Evolutionary conservation across 1,140 invertebrate genomes (phyloP).

Genomic region (Drosophila busckii): DNA sequence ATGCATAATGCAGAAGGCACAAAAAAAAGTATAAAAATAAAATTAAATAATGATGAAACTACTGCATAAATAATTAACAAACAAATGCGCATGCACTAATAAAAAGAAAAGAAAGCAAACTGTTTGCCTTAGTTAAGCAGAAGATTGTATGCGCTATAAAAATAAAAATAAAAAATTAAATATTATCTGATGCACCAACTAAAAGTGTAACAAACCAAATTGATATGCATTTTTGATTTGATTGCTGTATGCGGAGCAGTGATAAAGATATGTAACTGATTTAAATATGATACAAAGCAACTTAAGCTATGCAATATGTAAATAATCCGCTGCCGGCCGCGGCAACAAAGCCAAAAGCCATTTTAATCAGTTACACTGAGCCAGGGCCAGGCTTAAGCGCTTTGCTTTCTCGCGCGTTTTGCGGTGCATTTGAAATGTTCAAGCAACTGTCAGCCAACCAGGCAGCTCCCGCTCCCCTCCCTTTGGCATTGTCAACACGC

Average conservation of each 20-base stretch:
- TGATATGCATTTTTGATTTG: no score
- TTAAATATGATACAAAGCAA: no score
- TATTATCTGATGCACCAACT: no score
- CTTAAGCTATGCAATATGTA: background rate
- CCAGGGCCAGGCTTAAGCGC: conserved; percentile 32
- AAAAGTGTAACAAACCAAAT: no score
- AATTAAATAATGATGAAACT: conserved; percentile 23
- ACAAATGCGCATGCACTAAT: background rate
- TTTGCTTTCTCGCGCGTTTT: conserved; percentile 45
- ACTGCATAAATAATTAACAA: conserved; percentile 32
- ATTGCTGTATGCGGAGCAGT: no score
- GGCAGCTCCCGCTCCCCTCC: conserved; percentile 1
- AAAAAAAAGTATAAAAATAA: conserved; percentile 6
- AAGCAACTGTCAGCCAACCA: conserved; percentile 36
- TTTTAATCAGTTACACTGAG: conserved; percentile 58
- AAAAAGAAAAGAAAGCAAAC: no score
- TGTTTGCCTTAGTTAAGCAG: no score
- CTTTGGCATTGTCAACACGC: conserved; percentile 17
- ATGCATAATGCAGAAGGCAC: conserved; percentile 41
- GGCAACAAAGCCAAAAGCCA: conserved; percentile 52
- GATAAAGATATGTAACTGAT: no score
- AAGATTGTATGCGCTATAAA: no score
- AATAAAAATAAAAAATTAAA: no score
- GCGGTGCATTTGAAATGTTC: conserved; percentile 67
- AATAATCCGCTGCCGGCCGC: conserved; percentile 14